Percentiles rank a stretch among this genome's conserved stretches.
These are phyloP conservation scores for Tragulus kanchil DNA, from an alignment of 2,113 vertebrate species.

Conservation along the genomic window DNA sequence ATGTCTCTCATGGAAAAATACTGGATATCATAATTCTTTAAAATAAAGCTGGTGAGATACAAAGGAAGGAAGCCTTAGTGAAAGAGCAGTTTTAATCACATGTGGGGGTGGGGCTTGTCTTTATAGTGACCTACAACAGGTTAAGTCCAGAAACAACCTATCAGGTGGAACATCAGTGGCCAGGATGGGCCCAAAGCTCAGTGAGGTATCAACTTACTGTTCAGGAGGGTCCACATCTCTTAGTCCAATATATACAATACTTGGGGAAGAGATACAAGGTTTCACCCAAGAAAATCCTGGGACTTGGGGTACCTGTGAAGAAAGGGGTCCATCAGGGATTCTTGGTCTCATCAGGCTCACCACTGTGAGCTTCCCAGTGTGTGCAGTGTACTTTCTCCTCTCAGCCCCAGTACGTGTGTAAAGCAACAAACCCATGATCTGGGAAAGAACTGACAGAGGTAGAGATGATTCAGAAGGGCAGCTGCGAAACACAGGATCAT, in stretches of 20 bases:
- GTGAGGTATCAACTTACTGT: slow-evolving; percentile 90
- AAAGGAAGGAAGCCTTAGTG: slow-evolving; percentile 63
- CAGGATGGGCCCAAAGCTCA: not conserved
- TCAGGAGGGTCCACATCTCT: slow-evolving; percentile 97
- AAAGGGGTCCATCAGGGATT: slow-evolving; percentile 17
- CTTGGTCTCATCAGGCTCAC: not conserved
- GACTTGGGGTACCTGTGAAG: slow-evolving; percentile 92
- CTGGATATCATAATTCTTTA: slow-evolving; percentile 96
- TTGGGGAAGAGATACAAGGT: slow-evolving; percentile 93
- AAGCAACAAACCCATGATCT: slow-evolving; percentile 4
- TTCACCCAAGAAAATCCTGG: slow-evolving; percentile 98
- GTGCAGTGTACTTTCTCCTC: not conserved
- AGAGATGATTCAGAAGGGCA: slow-evolving; percentile 48
- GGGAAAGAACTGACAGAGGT: not conserved
- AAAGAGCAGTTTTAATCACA: slow-evolving; percentile 44
- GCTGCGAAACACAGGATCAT: not conserved
- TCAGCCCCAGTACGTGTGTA: not conserved
- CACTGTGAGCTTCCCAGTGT: no score
- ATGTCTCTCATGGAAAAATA: slow-evolving; percentile 98
- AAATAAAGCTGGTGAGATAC: slow-evolving; percentile 90
- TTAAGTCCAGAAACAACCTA: not conserved
- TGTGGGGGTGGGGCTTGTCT: not conserved
- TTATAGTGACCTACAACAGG: not conserved
- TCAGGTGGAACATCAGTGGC: not conserved
- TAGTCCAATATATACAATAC: slow-evolving; percentile 96